Base-by-base conservation (phyloP, 2,888 invertebrate species). In the Ophion costatus region DNA sequence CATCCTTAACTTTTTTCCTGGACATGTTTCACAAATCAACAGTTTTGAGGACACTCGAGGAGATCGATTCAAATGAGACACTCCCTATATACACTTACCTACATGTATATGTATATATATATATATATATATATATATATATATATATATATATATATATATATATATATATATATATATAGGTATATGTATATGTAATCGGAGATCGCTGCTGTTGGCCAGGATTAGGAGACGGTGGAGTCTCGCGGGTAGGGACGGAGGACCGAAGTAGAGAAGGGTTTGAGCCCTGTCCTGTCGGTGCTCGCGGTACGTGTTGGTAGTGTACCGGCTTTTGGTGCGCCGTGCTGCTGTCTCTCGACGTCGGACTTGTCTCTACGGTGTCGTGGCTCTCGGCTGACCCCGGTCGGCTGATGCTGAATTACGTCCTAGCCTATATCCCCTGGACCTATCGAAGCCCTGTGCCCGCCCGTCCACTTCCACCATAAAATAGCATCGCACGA, bases 321-420 rank as follows among this genome's bases (percentile, higher is more conserved):
- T 51, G 51, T 51, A 51, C 51, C 51, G 51, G 51, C 51, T 51
- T 51, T 51, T 51, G 51, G 51, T 75, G 79, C 64, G 71, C 64
- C 64, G 17, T 70, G 45, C 66, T 77, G 71, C 69, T 70, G 79
- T 75, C 67, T 66, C 76, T 51, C 3, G 51, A 10, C 17, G 17
- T 66, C 71, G 84, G 84, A 82, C 79, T 63, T 67, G 20, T 80
- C 79, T 79, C 81, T 66, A 59, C 75, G 75, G 61, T 82, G 82
- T 85, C 84, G 79, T 69, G 80, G 75, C 85, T 88, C 74, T 82
- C 89, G 75, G 75, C 84, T 88, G 79, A 84, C 89, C 69, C 29
- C 51, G 85, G 88, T 22, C 42, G 85, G 88, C 91, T 93, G 93
- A 93, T 93, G 93, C 93, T 93, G 93, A 93, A 92, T 93, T 93